Evolutionary conservation across 1,140 invertebrate species (phyloP), one percentile per base, ranked within the genome.

Genomic region (Saccostrea echinata): DNA sequence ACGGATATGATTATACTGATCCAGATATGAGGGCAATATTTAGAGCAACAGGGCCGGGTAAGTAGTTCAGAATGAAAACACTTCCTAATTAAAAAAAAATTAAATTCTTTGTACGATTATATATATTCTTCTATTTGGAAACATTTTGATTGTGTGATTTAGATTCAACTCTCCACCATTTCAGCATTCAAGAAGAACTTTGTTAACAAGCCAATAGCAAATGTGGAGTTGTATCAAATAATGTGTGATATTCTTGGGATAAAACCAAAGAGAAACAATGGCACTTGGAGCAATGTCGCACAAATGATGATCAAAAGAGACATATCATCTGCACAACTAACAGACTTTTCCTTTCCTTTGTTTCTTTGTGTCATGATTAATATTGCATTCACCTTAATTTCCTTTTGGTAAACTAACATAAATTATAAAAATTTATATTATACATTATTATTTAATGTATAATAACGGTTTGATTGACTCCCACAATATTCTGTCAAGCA

Each of bases 171-270:
- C 13, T 4, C 24, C 27, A 9, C 24, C 64, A 35, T 88, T 91
- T 55, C 90, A 92, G 91, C 84, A 3, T 90, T 91, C 81, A 89
- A 61, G 89, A 91, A 85, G 71, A 91, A 88, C 43, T 76, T 30
- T 68, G 89, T 57, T 13, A 82, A 84, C 16, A 76, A 52, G 4
- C 85, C 89, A 3, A 90, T 94, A 84, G 55, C 90, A 8, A 92
- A 92, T 81, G 89, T 95, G n/a, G 93, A 95, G 71, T 71, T 95
- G 1, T 95, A 94, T 88, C 93, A 94, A 27, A 84, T 95, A 83
- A 91, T 94, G 93, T 94, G 94, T 82, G 68, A 91, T 27, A 64
- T 95, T 11, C 90, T 95, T n/a, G 83, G 88, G 13, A 88, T 93
- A 18, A 83, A 43, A 51, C 91, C 93, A 4, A 71, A 88, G 1